These are phyloP conservation scores for Numida meleagris DNA, from an alignment of 2,113 vertebrate species.

Conservation along the genomic window DNA sequence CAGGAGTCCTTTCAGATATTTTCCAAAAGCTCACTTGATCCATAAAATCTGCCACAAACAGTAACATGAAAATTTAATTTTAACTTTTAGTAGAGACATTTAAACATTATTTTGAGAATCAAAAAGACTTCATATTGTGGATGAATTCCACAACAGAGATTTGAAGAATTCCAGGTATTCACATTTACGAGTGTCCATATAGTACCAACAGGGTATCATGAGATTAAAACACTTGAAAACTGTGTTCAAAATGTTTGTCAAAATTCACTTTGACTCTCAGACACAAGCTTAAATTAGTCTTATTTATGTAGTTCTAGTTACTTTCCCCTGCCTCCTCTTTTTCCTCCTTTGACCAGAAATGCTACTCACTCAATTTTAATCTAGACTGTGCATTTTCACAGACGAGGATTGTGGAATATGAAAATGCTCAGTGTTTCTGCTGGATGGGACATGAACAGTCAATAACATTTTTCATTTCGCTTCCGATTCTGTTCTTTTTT, in stretches of 20 bases:
- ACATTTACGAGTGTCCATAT: neutral
- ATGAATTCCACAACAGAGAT: neutral
- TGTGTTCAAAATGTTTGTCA: neutral
- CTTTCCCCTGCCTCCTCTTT: neutral
- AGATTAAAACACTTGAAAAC: neutral
- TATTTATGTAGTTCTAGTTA: neutral
- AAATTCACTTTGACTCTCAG: neutral
- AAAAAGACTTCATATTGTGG: neutral
- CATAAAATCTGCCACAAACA: neutral
- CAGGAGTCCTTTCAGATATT: neutral
- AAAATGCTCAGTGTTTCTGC: neutral
- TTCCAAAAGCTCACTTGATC: neutral
- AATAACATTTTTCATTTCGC: neutral
- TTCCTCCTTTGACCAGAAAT: neutral
- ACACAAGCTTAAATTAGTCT: neutral
- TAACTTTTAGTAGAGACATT: neutral
- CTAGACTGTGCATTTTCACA: neutral
- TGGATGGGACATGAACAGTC: neutral
- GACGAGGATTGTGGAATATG: neutral
- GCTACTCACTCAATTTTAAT: neutral
- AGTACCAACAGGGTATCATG: neutral
- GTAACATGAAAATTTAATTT: neutral
- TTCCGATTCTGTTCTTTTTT: slow-evolving; percentile 39
- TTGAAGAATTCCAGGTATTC: neutral
- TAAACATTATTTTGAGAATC: neutral